Base-by-base conservation (phyloP, 2,113 vertebrate genomes). In the Psilopsiagon aurifrons region DNA sequence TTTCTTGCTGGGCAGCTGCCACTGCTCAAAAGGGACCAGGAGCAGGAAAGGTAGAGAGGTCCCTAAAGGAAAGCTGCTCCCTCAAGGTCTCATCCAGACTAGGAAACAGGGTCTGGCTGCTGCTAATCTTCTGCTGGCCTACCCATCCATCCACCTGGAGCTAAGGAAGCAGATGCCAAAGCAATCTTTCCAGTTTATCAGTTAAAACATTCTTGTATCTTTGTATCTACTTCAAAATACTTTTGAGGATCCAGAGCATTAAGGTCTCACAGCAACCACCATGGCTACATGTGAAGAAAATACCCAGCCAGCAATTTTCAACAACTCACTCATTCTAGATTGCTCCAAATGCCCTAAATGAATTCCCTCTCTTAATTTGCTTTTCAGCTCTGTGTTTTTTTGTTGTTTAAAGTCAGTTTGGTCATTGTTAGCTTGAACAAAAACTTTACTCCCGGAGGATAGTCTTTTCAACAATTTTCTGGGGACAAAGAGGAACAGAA, bases 391-490 rank as follows among this genome's bases (percentile, higher is more conserved):
- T 89, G 69, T 94, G 82, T 63, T 92, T 80, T 91, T 67, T 70
- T 91, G 79, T 59, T 77, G 94, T 94, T 89, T 95, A 63, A 95
- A 95, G 91, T 94, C 94, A 87, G 88, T 82, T 94, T 89, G 81
- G 86, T 76, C 96, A 94, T 96, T 97, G 94, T 96, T 95, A 88
- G 85, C 77, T 95, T 92, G 92, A 96, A 96, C 94, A 97, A 97
- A 97, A 97, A 95, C 97, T 96, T 95, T 83, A 89, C 95, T 97
- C 94, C 94, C 96, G 95, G 96, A 94, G 96, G 95, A 97, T 91
- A 94, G 90, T 64, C 91, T 85, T 96, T 94, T 94, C 96, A 96
- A 95, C 95, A 89, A 85, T 95, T 74, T 96, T 96, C 86, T 87
- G 74, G 81, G 91, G 91, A 96, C 92, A 95, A 94, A 95, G 86